These are phyloP conservation scores for Anhinga anhinga DNA, from an alignment of 2,113 vertebrate species.

Conservation along the genomic window DNA sequence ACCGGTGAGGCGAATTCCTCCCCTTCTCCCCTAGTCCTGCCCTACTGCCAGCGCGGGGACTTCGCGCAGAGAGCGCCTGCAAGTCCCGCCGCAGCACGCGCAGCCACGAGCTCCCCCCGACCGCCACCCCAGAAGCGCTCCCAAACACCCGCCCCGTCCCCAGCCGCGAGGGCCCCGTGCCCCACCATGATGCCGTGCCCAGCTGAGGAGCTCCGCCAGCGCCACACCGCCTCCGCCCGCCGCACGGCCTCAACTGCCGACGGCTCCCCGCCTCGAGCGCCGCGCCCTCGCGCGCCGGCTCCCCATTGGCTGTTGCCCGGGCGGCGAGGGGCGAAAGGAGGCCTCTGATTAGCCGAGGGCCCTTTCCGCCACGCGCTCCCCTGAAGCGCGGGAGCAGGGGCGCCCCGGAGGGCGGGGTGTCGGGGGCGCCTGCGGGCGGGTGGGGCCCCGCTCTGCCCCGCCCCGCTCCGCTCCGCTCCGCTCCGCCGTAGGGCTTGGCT, in stretches of 20 bases:
- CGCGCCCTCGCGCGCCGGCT: background rate
- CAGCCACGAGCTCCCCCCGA: rapidly evolving
- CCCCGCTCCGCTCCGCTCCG: too few relatives aligned
- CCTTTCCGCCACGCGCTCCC: background rate
- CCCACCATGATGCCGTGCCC: slow-evolving; percentile 9
- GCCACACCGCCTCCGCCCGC: rapidly evolving
- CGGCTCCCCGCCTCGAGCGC: background rate
- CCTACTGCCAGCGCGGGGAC: too few relatives aligned
- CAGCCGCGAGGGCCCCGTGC: background rate
- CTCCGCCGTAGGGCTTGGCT: too few relatives aligned
- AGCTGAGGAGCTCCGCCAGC: background rate
- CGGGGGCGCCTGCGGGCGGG: rapidly evolving
- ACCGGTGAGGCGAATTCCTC: too few relatives aligned
- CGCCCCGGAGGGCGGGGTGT: rapidly evolving
- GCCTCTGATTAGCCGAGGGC: background rate
- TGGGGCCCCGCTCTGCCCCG: too few relatives aligned
- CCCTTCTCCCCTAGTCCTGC: background rate
- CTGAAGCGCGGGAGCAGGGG: background rate
- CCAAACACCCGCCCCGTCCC: background rate
- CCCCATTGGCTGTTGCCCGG: background rate
- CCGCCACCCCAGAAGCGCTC: background rate
- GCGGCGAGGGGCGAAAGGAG: background rate
- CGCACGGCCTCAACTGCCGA: background rate
- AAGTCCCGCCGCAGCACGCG: background rate
- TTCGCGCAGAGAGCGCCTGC: background rate